Evolutionary conservation across 1,140 invertebrate genomes (phyloP), one percentile per base, ranked within the genome.

Genomic region (Cryptotermes secundus): DNA sequence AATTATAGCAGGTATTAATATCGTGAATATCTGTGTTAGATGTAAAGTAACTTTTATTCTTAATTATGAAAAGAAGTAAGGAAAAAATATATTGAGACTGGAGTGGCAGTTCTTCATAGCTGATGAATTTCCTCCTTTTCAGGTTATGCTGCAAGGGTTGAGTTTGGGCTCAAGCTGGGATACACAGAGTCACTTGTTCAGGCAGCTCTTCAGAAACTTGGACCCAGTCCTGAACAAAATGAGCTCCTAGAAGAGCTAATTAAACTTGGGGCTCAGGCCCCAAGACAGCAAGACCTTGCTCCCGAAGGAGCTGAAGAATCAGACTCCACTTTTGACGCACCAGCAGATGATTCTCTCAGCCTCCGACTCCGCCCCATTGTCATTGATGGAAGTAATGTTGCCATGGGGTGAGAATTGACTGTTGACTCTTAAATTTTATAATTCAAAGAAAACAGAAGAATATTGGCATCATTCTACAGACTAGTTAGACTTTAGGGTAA

Each of bases 361-460:
- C 72, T 14, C 86, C 87, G 79, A 85, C 89, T 98, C 36, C 91
- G 97, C 79, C 95, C 96, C 49, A 95, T 99, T 85, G 97, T 99
- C 65, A 97, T 99, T 83, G 98, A 99, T 91, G 98, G 98, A 85
- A 98, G 97, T 89, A 99, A 99, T 90, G 97, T 99, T 38, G 98
- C 98, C 34, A 98, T 99, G 96, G 97, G 94, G 96, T 97, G 91
- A 91, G 89, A n/a, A 19, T 7, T 14, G 16, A 42, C 38, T 6
- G 6, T 6, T 14, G 16, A 14, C 38, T 42, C 9, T 42, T 42
- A 12, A 42, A 42, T 42, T 10, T 42, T 9, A 14, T 42, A 42
- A 42, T 14, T 42, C 9, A 12, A 10, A 9, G 16, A 14, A 10
- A 14, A 14, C 38, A 42, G 38, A 42, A 42, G 2, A 42, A 42